Conservation (phyloP, 2,797 vertebrate genomes). For the Amphiprion clarkii region DNA sequence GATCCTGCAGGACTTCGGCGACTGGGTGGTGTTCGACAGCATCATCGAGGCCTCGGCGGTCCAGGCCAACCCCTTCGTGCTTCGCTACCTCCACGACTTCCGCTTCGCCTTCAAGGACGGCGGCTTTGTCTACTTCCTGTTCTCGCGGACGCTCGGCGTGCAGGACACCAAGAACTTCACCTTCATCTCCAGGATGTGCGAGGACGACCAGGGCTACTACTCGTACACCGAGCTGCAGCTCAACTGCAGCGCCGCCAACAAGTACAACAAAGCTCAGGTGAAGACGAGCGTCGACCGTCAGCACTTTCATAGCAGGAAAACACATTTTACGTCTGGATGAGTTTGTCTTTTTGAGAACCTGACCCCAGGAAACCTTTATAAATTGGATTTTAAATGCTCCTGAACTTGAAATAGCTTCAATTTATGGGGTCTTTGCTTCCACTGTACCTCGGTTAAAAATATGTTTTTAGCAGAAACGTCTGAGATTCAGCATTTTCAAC, state of each 20-base stretch:
- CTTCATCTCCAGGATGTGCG: slow-evolving; percentile 91
- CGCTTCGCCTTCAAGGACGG: slow-evolving; percentile 90
- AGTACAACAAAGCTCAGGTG: slow-evolving; percentile 81
- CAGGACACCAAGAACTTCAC: slow-evolving; percentile 89
- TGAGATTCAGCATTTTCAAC: not conserved
- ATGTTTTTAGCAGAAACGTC: not conserved
- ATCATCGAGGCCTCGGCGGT: slow-evolving; percentile 92
- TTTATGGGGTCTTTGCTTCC: not conserved
- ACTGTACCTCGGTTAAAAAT: not conserved
- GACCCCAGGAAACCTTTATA: slow-evolving; percentile 9
- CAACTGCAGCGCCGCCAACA: slow-evolving; percentile 83
- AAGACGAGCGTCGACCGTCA: not conserved
- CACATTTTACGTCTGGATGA: slow-evolving; percentile 32
- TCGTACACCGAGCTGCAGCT: slow-evolving; percentile 97
- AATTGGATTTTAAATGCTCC: slow-evolving; percentile 36
- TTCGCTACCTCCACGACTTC: slow-evolving; percentile 90
- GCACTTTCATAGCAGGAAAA: slow-evolving; percentile 1
- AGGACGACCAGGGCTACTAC: slow-evolving; percentile 89
- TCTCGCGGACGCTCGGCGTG: slow-evolving; percentile 88
- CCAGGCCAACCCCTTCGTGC: slow-evolving; percentile 89
- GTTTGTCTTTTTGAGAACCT: slow-evolving; percentile 16
- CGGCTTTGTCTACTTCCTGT: slow-evolving; percentile 92
- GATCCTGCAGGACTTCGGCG: slow-evolving; percentile 86
- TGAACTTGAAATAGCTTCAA: slow-evolving; percentile 20
- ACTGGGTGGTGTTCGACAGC: slow-evolving; percentile 92